These are phyloP conservation scores for Pachyramphus minor DNA, from an alignment of 2,113 vertebrate genomes.

Conservation along the genomic window DNA sequence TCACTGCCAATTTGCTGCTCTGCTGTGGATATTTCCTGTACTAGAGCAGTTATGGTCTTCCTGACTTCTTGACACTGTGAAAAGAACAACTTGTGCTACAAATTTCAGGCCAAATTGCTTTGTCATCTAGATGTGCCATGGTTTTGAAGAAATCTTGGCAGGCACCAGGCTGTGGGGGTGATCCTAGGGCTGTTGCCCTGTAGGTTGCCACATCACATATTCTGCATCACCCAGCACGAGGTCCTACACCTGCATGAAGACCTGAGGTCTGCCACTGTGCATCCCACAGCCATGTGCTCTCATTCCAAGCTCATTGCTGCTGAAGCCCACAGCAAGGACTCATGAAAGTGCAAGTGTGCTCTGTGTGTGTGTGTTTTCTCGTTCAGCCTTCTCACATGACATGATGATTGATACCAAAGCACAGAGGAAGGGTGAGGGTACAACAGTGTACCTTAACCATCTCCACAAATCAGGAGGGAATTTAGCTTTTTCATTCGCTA, in stretches of 20 bases:
- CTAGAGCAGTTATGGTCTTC: neutral
- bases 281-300: neutral
- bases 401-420: neutral
- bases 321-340: neutral
- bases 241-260: neutral
- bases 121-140: neutral
- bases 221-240: neutral
- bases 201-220: neutral
- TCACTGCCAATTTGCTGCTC: neutral
- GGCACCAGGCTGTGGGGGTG: neutral
- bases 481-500: neutral
- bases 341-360: neutral
- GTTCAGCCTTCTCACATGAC: neutral
- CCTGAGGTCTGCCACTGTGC: neutral
- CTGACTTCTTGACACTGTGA: neutral
- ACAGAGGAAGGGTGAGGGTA: neutral
- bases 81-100: neutral
- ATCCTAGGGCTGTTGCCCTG: neutral
- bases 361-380: neutral
- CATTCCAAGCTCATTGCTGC: neutral
- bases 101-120: neutral
- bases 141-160: neutral
- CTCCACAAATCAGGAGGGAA: neutral
- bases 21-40: neutral
- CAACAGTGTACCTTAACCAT: neutral